A percentile compares a stretch with the other conserved stretches of the same genome.
Conservation (phyloP, 2,113 vertebrate genomes). For the Copsychus sechellarum region DNA sequence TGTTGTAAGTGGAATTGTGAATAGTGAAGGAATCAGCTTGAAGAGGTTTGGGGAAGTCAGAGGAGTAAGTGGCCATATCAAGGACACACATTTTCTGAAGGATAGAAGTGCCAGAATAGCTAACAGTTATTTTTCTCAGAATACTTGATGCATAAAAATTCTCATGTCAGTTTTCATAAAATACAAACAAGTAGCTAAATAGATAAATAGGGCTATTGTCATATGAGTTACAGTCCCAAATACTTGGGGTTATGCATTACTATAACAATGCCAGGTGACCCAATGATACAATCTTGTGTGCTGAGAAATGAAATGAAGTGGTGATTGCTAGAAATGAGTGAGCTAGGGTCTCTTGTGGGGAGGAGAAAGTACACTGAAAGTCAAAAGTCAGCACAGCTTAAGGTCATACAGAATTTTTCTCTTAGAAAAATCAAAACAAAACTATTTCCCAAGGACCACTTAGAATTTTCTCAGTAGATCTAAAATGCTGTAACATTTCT, state of each 20-base stretch:
- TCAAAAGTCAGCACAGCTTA: background rate
- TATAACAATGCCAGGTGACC: background rate
- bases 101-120: background rate
- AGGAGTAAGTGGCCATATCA: background rate
- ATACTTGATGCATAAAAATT: slow-evolving; percentile 40
- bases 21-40: slow-evolving; percentile 23
- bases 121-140: slow-evolving; percentile 60
- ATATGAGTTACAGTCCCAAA: background rate
- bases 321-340: fast-evolving
- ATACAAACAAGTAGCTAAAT: background rate
- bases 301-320: background rate
- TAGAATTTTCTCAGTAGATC: background rate
- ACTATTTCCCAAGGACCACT: background rate
- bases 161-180: background rate
- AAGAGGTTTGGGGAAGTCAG: slow-evolving; percentile 52
- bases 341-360: fast-evolving
- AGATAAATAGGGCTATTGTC: background rate
- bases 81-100: slow-evolving; percentile 21
- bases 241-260: background rate
- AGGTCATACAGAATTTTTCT: background rate
- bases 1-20: background rate
- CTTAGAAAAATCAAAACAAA: background rate
- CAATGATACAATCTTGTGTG: fast-evolving
- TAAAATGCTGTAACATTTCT: background rate
- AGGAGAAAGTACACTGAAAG: background rate